Percentiles rank a stretch among this genome's conserved stretches.
Evolutionary conservation across 2,888 invertebrate species (phyloP).

Genomic region (Nebria salina): DNA sequence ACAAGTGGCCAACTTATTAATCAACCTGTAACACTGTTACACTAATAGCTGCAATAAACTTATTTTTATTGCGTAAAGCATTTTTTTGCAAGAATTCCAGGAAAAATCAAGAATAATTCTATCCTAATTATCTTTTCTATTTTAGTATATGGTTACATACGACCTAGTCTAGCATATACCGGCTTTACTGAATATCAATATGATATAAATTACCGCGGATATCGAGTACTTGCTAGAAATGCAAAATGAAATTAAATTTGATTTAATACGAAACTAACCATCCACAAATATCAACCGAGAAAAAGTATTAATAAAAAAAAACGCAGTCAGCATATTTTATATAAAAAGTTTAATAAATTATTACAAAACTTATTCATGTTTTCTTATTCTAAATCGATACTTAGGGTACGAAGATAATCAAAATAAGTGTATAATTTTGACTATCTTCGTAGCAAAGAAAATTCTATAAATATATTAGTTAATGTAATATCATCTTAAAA

Average conservation of each 20-base stretch:
- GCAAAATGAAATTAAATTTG: background rate
- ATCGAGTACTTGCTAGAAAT: slow-evolving; percentile 25
- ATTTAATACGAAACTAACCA: background rate
- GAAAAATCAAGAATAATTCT: background rate
- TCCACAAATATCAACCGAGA: too few relatives aligned
- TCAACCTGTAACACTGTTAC: too few relatives aligned
- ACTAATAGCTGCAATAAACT: background rate
- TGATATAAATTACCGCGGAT: slow-evolving; percentile 43
- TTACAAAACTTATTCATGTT: too few relatives aligned
- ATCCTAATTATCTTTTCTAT: background rate
- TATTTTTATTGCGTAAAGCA: background rate
- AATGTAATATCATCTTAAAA: slow-evolving; percentile 2
- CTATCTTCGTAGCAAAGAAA: background rate
- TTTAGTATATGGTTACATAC: slow-evolving; percentile 48
- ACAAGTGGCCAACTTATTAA: too few relatives aligned
- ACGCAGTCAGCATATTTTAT: too few relatives aligned
- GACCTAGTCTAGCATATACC: slow-evolving; percentile 43
- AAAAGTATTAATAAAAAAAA: too few relatives aligned
- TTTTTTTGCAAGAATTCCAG: background rate
- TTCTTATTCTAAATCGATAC: too few relatives aligned
- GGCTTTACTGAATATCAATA: slow-evolving; percentile 47
- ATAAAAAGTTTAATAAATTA: too few relatives aligned
- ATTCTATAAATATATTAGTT: background rate
- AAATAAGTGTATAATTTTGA: too few relatives aligned
- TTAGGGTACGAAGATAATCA: too few relatives aligned